Conservation (phyloP, 1,140 invertebrate genomes). For the Anastrepha obliqua region DNA sequence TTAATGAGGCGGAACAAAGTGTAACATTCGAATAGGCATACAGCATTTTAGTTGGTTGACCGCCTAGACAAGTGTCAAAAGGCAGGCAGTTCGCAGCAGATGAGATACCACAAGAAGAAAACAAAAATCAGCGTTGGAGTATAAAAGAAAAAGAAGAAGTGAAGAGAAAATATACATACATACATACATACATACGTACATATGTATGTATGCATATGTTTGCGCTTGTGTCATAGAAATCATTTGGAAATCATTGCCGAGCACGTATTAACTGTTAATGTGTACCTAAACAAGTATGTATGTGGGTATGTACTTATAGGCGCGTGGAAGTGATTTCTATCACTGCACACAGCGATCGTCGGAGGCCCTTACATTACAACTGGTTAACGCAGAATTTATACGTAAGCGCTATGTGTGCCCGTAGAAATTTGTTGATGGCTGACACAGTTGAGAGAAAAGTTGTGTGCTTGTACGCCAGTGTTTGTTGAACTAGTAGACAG, state of each 20-base stretch:
- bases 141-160: not conserved
- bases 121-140: not conserved
- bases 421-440: too few relatives aligned
- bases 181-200: not conserved
- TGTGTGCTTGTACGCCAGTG: too few relatives aligned
- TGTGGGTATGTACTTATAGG: too few relatives aligned
- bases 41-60: slow-evolving; percentile 25
- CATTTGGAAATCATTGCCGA: not conserved
- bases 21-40: slow-evolving; percentile 50
- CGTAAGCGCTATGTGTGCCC: too few relatives aligned
- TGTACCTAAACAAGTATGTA: not conserved
- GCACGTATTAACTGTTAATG: not conserved
- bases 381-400: too few relatives aligned
- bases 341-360: not conserved
- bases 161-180: not conserved
- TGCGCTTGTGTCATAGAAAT: not conserved
- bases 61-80: slow-evolving; percentile 10
- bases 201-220: too few relatives aligned
- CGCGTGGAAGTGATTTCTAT: not conserved
- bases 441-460: too few relatives aligned
- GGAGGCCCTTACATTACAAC: too few relatives aligned
- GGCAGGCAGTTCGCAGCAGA: not conserved
- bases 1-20: slow-evolving; percentile 46
- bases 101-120: not conserved
- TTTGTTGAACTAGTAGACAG: too few relatives aligned